These are phyloP conservation scores for Sebastes wilsoni DNA, from an alignment of 2,797 vertebrate genomes.

Conservation along the genomic window DNA sequence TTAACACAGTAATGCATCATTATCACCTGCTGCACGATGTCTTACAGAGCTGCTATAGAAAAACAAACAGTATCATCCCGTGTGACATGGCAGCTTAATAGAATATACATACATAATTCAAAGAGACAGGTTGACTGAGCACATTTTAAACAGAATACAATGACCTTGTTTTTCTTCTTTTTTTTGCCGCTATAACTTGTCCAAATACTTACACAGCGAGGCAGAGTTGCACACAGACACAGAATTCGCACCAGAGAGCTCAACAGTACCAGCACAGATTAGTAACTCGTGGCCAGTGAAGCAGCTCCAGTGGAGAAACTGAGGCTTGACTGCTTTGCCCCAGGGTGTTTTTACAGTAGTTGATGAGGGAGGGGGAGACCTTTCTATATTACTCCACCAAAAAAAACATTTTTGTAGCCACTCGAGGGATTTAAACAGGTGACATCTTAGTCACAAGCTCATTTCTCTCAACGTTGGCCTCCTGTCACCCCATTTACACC, in stretches of 20 bases:
- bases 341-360: constrained; percentile 15
- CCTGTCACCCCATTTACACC: constrained; percentile 47
- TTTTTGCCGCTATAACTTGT: not conserved
- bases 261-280: constrained; percentile 6
- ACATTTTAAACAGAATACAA: not conserved
- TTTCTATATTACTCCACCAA: constrained; percentile 28
- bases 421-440: constrained; percentile 48
- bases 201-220: not conserved
- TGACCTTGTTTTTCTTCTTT: not conserved
- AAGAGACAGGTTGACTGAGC: not conserved
- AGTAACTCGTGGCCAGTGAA: constrained; percentile 8
- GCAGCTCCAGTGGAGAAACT: constrained; percentile 12
- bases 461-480: constrained; percentile 48
- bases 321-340: constrained; percentile 5
- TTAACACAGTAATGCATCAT: not conserved
- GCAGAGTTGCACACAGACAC: not conserved
- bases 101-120: not conserved
- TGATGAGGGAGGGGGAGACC: constrained; percentile 4
- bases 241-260: not conserved
- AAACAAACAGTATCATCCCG: not conserved
- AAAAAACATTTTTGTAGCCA: constrained; percentile 11
- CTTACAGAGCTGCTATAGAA: not conserved
- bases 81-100: not conserved
- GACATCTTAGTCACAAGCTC: constrained; percentile 47
- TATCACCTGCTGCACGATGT: not conserved